Percentiles rank a stretch among this genome's conserved stretches.
These are phyloP conservation scores for Neodiprion lecontei DNA, from an alignment of 1,140 invertebrate species.

Conservation along the genomic window DNA sequence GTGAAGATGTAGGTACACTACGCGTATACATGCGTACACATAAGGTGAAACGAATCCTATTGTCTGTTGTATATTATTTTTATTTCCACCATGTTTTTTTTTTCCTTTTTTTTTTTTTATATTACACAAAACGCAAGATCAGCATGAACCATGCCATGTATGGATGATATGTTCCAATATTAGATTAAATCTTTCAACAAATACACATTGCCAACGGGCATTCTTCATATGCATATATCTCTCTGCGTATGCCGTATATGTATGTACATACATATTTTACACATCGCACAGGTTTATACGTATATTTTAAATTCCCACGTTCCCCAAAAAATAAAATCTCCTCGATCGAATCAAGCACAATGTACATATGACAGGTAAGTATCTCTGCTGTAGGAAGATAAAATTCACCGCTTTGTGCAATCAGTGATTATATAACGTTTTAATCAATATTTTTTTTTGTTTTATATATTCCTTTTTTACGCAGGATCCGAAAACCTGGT, in stretches of 20 bases:
- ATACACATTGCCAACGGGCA: constrained; percentile 30
- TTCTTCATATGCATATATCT: background rate
- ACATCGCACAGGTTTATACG: too few species aligned
- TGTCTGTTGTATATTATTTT: constrained; percentile 61
- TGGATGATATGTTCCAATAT: constrained; percentile 59
- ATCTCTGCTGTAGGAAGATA: background rate
- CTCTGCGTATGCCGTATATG: too few species aligned
- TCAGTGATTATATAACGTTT: too few species aligned
- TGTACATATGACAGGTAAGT: background rate
- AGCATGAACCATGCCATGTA: constrained; percentile 58
- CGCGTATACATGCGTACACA: constrained; percentile 9
- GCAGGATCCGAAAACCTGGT: too few species aligned
- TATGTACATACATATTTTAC: too few species aligned
- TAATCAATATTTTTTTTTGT: background rate
- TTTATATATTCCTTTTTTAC: background rate
- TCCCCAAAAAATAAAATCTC: too few species aligned
- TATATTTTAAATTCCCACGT: too few species aligned
- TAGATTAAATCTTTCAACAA: constrained; percentile 59
- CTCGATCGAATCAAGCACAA: too few species aligned
- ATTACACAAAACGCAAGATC: constrained; percentile 42
- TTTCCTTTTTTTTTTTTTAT: too few species aligned
- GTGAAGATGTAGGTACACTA: constrained; percentile 15
- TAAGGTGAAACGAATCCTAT: constrained; percentile 44
- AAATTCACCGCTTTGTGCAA: too few species aligned
- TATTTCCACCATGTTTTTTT: constrained; percentile 58